Evolutionary conservation across 92 coral and sea anemone genomes (phyloP), one percentile per base, ranked within the genome.

Genomic region (Siderastrea siderea): DNA sequence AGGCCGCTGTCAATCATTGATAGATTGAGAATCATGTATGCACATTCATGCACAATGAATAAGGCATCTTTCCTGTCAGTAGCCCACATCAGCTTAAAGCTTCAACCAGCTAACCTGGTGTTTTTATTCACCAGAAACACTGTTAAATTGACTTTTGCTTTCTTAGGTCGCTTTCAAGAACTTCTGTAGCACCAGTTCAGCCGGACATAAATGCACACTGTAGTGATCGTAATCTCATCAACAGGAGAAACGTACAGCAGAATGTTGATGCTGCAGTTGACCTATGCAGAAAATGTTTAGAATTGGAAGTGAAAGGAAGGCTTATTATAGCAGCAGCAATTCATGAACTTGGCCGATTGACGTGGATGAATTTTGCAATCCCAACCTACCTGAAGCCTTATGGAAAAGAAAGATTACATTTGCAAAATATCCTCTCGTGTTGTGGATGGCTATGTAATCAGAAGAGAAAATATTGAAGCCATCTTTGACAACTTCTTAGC

Each of bases 201-300:
- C 88, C 3, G 85, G 84, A 65, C 95, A 94, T 78, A 90, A 82
- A 52, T 94, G 95, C 68, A 94, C 92, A n/a, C 83, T 92, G 54
- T 92, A 82, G 90, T 52, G 97, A 94, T 80, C 89, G 96, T 72
- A 89, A 93, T 63, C 64, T 94, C 57, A 92, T 94, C 11, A 94
- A 94, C 95, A 90, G 97, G 67, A 58, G 93, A 61, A 92, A 94
- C 92, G 97, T 94, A 50, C 88, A 55, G 57, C 84, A 61, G 14
- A 93, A 94, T 80, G 95, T 90, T 57, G 84, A 89, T 64, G 79
- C 90, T 38, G 97, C 97, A 12, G 93, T 86, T 51, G 88, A 80
- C 80, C 93, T 95, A 52, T 82, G 93, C 59, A 84, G 95, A 79
- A 84, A 94, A 75, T 89, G 92, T 78, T 87, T 92, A 61, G 84